A percentile compares a stretch with the other conserved stretches of the same genome.
phyloP scores from a whole-genome alignment of 2,888 invertebrate species.

The Nephrotoma appendiculata region DNA sequence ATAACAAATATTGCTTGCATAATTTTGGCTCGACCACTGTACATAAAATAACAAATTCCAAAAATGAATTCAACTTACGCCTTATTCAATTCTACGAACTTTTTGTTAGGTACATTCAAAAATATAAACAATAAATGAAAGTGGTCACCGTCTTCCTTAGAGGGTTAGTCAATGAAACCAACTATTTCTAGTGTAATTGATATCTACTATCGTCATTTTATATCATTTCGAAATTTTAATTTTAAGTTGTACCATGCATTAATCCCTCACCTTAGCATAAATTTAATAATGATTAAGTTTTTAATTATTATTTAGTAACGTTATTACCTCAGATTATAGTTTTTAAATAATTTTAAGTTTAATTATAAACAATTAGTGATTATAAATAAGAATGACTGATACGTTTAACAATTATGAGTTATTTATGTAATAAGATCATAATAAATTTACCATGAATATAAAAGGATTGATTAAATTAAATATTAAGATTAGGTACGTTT shows the following conservation, averaged over 20 bases:
- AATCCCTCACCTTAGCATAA: neutral
- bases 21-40: too few species aligned
- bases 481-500: neutral
- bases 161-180: too few species aligned
- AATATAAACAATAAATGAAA: too few species aligned
- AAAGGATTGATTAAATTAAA: neutral
- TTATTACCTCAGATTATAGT: neutral
- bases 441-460: neutral
- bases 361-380: neutral
- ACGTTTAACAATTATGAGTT: neutral
- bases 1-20: too few species aligned
- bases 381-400: neutral
- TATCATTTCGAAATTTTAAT: neutral
- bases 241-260: neutral
- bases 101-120: too few species aligned
- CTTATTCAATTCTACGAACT: too few species aligned
- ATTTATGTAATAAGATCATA: neutral
- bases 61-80: too few species aligned
- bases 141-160: too few species aligned
- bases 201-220: neutral
- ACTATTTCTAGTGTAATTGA: too few species aligned
- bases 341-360: neutral
- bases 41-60: too few species aligned
- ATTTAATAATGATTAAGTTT: neutral
- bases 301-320: neutral